phyloP scores from a whole-genome alignment of 2,888 invertebrate genomes.

The Stenurella melanura region DNA sequence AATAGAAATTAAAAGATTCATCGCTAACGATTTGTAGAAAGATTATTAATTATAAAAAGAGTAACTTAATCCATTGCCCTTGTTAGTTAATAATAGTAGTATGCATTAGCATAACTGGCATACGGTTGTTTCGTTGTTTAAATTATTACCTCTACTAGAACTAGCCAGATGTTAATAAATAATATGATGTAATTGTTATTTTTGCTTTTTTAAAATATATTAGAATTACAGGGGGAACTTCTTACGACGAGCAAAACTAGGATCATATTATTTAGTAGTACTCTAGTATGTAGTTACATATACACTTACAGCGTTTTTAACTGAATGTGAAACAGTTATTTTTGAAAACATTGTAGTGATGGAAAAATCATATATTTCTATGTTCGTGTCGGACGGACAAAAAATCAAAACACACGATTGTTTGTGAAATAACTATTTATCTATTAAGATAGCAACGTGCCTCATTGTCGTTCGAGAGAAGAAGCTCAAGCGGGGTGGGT shows the following conservation, averaged over 20 bases:
- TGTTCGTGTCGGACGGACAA: too few species aligned
- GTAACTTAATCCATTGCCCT: slow-evolving; percentile 15
- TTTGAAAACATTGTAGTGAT: too few species aligned
- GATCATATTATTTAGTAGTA: too few species aligned
- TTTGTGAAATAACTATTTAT: too few species aligned
- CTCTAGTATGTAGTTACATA: too few species aligned
- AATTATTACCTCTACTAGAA: slow-evolving; percentile 5
- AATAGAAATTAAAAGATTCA: background rate
- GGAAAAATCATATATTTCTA: too few species aligned
- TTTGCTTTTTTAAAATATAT: background rate
- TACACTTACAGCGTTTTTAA: too few species aligned
- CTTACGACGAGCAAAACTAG: background rate
- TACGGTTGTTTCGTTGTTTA: background rate
- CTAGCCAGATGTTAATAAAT: slow-evolving; percentile 20
- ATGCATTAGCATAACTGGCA: slow-evolving; percentile 31
- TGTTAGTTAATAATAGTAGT: slow-evolving; percentile 15
- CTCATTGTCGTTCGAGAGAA: too few species aligned
- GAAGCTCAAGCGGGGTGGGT: too few species aligned
- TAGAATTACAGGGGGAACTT: background rate
- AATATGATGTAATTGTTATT: slow-evolving; percentile 32
- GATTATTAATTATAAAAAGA: slow-evolving; percentile 2
- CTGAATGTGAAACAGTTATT: too few species aligned
- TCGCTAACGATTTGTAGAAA: slow-evolving; percentile 1
- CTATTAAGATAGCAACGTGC: too few species aligned
- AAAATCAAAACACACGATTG: too few species aligned